phyloP scores from a whole-genome alignment of 2,113 vertebrate species.

The Eulemur rufifrons region DNA sequence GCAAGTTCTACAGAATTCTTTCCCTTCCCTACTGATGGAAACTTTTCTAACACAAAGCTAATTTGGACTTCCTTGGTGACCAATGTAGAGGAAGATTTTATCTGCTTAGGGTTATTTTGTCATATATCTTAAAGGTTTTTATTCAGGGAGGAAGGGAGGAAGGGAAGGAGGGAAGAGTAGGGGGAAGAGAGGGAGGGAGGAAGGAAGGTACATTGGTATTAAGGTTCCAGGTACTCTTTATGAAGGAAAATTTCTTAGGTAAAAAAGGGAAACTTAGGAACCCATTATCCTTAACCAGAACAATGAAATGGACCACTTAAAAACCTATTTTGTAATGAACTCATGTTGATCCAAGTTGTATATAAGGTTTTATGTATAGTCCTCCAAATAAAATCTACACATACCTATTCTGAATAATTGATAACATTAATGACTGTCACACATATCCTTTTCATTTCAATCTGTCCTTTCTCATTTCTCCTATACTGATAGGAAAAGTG shows the following conservation, averaged over 20 bases:
- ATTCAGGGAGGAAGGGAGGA: neutral
- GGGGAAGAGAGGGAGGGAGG: too few species aligned
- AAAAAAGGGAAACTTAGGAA: slow-evolving; percentile 1
- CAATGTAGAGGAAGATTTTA: slow-evolving; percentile 8
- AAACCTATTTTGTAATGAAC: slow-evolving; percentile 10
- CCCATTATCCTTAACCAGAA: slow-evolving; percentile 6
- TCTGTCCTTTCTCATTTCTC: slow-evolving; percentile 7
- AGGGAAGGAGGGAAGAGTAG: too few species aligned
- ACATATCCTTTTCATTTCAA: neutral
- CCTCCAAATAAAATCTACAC: neutral
- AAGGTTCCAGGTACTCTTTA: neutral
- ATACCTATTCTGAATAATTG: neutral
- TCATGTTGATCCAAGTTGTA: neutral
- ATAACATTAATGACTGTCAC: neutral
- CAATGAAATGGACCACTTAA: neutral
- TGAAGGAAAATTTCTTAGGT: neutral
- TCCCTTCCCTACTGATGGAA: slow-evolving; percentile 2
- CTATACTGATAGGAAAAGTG: neutral
- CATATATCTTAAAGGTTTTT: neutral
- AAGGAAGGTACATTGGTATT: neutral
- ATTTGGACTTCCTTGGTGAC: neutral
- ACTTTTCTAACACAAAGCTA: slow-evolving; percentile 29
- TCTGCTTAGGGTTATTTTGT: slow-evolving; percentile 8
- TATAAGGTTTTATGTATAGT: neutral
- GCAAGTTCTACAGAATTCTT: neutral